phyloP scores from a whole-genome alignment of 2,113 vertebrate species.

The mouse (Mus musculus) region DNA sequence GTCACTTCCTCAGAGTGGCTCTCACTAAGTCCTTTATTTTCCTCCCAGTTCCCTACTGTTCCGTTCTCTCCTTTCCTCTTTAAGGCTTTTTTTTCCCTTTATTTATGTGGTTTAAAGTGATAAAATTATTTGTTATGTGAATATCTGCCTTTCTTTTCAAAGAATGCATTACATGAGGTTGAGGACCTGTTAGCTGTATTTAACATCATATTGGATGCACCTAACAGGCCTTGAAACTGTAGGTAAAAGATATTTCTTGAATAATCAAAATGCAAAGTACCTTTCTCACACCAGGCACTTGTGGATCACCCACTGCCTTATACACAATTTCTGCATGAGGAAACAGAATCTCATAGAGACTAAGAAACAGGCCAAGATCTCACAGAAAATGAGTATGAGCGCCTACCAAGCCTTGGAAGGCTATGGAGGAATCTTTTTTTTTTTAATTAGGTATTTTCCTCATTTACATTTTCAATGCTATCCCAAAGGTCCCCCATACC shows the following conservation, averaged over 20 bases:
- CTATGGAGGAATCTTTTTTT: background rate
- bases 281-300: background rate
- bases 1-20: slow-evolving; percentile 22
- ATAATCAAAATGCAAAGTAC: background rate
- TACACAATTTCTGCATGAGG: background rate
- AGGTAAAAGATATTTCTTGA: background rate
- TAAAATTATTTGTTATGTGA: background rate
- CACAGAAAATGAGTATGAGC: background rate
- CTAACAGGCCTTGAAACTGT: background rate
- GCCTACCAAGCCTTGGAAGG: background rate
- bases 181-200: background rate
- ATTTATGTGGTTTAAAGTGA: background rate
- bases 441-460: no score
- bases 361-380: background rate
- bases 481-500: no score
- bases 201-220: background rate
- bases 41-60: background rate
- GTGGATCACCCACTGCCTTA: no score
- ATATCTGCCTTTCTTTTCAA: slow-evolving; percentile 11
- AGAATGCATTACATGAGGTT: background rate
- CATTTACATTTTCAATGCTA: no score
- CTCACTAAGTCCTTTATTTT: background rate
- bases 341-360: slow-evolving; percentile 10
- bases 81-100: background rate
- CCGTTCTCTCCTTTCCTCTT: background rate